Percentiles rank a stretch among this genome's conserved stretches.
phyloP scores from a whole-genome alignment of 1,140 invertebrate genomes.

The Achroia grisella region DNA sequence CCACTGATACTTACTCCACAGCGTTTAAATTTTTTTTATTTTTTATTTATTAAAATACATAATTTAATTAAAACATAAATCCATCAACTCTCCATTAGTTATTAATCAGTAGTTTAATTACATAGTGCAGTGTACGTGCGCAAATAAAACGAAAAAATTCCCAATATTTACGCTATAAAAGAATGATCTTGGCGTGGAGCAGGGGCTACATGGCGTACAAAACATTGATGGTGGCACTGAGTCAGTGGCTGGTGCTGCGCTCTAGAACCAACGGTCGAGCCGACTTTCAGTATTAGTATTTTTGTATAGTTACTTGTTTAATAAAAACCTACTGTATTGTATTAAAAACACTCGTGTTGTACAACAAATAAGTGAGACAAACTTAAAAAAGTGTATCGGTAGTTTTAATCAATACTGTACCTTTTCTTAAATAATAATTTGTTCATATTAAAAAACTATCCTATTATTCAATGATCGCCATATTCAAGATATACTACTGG shows the following conservation, averaged over 20 bases:
- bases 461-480: too few relatives aligned
- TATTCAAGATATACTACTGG: too few relatives aligned
- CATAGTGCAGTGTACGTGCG: not conserved
- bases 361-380: too few relatives aligned
- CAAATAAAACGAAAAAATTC: conserved; percentile 25
- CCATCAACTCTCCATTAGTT: not conserved
- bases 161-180: conserved; percentile 70
- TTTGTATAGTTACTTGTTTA: not conserved
- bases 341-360: too few relatives aligned
- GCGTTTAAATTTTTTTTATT: too few relatives aligned
- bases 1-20: too few relatives aligned
- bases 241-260: conserved; percentile 37
- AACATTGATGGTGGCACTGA: conserved; percentile 60
- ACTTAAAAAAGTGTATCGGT: too few relatives aligned
- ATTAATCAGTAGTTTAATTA: not conserved
- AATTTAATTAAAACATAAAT: not conserved
- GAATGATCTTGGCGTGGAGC: conserved; percentile 50
- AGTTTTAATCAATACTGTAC: too few relatives aligned
- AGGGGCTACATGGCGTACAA: conserved; percentile 62
- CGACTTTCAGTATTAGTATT: not conserved
- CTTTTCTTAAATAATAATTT: too few relatives aligned
- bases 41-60: not conserved
- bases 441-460: too few relatives aligned
- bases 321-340: too few relatives aligned
- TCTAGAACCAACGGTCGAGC: conserved; percentile 47